Percentiles rank a stretch among this genome's conserved stretches.
These are phyloP conservation scores for Macquaria australasica DNA, from an alignment of 2,113 vertebrate species.

Conservation along the genomic window DNA sequence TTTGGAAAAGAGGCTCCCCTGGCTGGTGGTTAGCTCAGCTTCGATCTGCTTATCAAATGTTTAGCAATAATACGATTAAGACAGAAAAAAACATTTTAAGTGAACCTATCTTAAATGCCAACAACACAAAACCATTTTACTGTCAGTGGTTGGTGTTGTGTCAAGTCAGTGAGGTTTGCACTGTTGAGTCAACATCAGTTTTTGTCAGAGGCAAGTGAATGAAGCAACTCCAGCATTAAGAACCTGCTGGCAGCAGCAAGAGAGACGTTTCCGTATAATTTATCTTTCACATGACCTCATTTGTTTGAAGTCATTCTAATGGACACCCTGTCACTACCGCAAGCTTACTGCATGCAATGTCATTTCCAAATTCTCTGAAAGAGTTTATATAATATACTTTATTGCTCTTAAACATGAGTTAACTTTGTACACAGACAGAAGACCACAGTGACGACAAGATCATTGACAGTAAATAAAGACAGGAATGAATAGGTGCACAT, in stretches of 20 bases:
- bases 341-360: conserved; percentile 57
- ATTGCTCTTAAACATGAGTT: conserved; percentile 87
- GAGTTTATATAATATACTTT: conserved; percentile 82
- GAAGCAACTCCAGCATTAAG: conserved; percentile 11
- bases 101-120: conserved; percentile 15
- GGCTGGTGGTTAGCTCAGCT: neutral
- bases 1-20: neutral
- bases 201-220: conserved; percentile 21
- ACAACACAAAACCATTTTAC: conserved; percentile 21
- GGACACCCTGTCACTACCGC: conserved; percentile 10
- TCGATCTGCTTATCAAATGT: neutral
- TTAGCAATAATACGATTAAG: conserved; percentile 8
- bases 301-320: conserved; percentile 5
- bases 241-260: conserved; percentile 3
- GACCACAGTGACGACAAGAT: conserved; percentile 83
- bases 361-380: conserved; percentile 70
- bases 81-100: neutral
- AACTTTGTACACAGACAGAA: conserved; percentile 85
- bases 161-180: conserved; percentile 20
- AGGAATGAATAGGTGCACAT: conserved; percentile 73
- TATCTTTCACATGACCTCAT: neutral
- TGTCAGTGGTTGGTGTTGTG: conserved; percentile 6
- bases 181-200: conserved; percentile 35
- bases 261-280: neutral
- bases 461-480: conserved; percentile 80